Conservation (phyloP, 2,113 vertebrate species). For the Crotalus helleri region DNA sequence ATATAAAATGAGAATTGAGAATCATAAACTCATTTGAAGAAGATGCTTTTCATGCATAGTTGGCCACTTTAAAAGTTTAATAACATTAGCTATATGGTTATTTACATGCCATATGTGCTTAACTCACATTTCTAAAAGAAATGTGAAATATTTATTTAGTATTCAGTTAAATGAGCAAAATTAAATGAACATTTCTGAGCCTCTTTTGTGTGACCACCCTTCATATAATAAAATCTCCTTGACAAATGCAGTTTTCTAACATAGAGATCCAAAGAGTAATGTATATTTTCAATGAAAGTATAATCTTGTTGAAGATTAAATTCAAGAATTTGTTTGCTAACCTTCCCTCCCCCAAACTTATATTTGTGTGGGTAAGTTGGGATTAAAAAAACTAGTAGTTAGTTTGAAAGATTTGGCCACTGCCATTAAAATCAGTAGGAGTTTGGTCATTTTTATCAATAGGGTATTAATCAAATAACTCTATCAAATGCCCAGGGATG, state of each 20-base stretch:
- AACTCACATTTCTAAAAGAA: neutral
- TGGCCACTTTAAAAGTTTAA: constrained; percentile 15
- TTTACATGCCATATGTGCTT: neutral
- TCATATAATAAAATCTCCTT: neutral
- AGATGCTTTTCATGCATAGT: neutral
- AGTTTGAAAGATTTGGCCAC: neutral
- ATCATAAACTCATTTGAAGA: neutral
- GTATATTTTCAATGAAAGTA: neutral
- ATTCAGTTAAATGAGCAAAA: constrained; percentile 21
- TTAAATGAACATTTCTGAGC: neutral
- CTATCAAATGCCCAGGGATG: neutral
- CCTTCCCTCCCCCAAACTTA: neutral
- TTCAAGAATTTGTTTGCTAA: neutral
- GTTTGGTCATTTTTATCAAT: neutral
- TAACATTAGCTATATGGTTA: constrained; percentile 23
- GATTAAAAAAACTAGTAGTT: neutral
- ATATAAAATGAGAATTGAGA: neutral
- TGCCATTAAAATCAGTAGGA: neutral
- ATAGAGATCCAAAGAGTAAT: neutral
- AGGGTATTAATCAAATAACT: neutral
- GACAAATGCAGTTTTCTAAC: neutral
- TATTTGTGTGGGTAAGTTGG: neutral
- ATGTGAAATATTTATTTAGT: neutral
- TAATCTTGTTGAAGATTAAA: neutral
- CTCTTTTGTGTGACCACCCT: neutral